Base-by-base conservation (phyloP, 2,888 invertebrate genomes). In the Orgyia antiqua region DNA sequence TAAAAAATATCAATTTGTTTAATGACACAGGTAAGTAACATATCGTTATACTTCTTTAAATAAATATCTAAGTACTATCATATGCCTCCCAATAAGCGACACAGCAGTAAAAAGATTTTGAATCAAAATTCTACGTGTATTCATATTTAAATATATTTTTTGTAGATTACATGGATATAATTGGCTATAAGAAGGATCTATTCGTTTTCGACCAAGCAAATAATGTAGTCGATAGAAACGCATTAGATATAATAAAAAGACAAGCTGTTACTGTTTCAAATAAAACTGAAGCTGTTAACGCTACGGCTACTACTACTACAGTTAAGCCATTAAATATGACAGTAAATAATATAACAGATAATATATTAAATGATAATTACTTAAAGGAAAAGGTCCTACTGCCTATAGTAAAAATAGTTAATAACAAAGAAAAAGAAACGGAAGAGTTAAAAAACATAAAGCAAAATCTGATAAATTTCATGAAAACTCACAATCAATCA, bases 351-450 rank as follows among this genome's bases (percentile, higher is more conserved):
- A n/a, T 15, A 2, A 23, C 13, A 9, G 13, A 13, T 13, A 24
- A 28, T 17, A 20, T 8, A 3, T 13, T 15, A 1, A 30, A 5
- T 9, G 37, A 46, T 20, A 43, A 24, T 2, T 42, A 36, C 15
- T 34, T 70, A 11, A 54, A 51, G 13, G 33, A 54, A 0, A 44
- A 51, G 29, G 54, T 75, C 1, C 32, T 69, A 3, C 29, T 41
- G 13, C 69, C 73, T 13, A 32, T 82, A 17, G 54, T 40, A 11
- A 59, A 55, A 36, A 53, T 78, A 0, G 67, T 78, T 13, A 40
- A 44, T 12, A 58, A 63, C 6, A 77, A 71, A 43, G 39, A 63
- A 34, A 60, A 48, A 26, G 77, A 80, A 56, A 41, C 76, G 7
- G 43, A 59, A 21, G 58, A 63, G 31, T 48, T 82, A 9, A 29